These are phyloP conservation scores for Bos javanicus DNA, from an alignment of 2,113 vertebrate species.

Conservation along the genomic window DNA sequence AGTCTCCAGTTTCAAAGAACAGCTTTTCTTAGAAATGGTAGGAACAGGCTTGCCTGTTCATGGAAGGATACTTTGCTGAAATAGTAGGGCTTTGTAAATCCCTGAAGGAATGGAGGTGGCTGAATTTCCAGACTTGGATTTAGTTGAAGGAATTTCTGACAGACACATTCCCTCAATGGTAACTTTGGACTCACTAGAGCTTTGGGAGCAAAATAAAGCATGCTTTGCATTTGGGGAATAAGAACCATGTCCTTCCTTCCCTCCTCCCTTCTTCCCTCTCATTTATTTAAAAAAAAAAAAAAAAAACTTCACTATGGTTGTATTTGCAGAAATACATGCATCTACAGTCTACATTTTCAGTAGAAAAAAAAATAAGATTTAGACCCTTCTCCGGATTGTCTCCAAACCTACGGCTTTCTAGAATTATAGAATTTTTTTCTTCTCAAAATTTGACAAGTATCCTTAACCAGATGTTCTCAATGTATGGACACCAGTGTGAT, in stretches of 20 bases:
- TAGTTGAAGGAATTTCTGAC: constrained; percentile 2
- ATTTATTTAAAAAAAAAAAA: neutral
- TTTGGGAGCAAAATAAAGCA: neutral
- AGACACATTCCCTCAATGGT: neutral
- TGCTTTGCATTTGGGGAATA: neutral
- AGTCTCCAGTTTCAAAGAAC: neutral
- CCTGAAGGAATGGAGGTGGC: neutral
- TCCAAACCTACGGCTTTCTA: neutral
- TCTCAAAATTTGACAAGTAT: neutral
- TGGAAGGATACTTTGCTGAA: neutral
- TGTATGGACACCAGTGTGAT: neutral
- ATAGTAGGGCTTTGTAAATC: constrained; percentile 23
- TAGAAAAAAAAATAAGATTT: neutral
- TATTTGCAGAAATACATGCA: neutral
- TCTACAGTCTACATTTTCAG: neutral
- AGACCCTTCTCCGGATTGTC: neutral
- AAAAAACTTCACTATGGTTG: neutral
- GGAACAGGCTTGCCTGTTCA: neutral
- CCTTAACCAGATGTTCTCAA: neutral
- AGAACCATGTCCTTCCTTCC: neutral
- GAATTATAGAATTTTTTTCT: neutral
- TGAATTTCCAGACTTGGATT: constrained; percentile 11
- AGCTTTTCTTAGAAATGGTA: constrained; percentile 1
- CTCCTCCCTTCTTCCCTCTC: neutral
- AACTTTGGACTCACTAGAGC: neutral